phyloP scores from a whole-genome alignment of 2,888 invertebrate genomes.

The Falcaria lacertinaria region DNA sequence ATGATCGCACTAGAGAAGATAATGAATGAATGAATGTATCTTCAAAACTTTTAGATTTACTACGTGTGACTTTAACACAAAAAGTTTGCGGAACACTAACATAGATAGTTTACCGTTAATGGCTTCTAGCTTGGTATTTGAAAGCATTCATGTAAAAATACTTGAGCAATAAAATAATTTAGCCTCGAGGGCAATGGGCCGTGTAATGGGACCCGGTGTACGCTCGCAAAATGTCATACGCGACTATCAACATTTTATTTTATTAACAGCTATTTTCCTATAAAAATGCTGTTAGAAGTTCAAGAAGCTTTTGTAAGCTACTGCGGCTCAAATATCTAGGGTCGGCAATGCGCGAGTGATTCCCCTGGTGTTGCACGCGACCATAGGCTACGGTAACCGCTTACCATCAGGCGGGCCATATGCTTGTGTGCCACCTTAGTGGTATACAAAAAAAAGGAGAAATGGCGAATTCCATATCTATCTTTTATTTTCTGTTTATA shows the following conservation, averaged over 20 bases:
- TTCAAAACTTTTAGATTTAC: too few relatives aligned
- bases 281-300: too few relatives aligned
- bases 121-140: background rate
- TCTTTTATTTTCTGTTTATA: too few relatives aligned
- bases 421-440: background rate
- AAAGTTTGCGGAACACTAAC: too few relatives aligned
- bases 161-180: background rate
- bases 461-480: too few relatives aligned
- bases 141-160: background rate
- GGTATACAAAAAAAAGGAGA: background rate
- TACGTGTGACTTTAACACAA: too few relatives aligned
- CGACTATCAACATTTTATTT: background rate
- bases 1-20: too few relatives aligned
- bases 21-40: too few relatives aligned
- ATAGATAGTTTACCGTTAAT: background rate
- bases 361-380: background rate
- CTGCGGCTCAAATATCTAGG: too few relatives aligned
- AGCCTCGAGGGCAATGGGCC: background rate
- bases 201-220: background rate
- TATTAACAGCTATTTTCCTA: background rate
- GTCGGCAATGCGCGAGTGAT: too few relatives aligned
- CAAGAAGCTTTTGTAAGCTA: too few relatives aligned
- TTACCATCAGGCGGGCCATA: background rate
- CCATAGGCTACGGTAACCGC: background rate
- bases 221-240: background rate